Evolutionary conservation across 2,888 invertebrate species (phyloP).

Genomic region (Eupithecia subumbrata): DNA sequence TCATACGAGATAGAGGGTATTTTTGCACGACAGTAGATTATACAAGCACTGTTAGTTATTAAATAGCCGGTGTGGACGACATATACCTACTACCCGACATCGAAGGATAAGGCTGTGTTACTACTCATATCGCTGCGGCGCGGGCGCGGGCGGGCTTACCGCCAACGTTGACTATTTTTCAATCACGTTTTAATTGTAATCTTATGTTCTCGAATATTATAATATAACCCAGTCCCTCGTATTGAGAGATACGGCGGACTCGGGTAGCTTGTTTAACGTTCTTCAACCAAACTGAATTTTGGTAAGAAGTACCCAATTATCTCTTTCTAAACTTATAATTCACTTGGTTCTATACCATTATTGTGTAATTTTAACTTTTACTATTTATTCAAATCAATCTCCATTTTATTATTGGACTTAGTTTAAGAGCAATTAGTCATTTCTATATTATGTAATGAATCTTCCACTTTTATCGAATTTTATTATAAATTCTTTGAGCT

Average conservation of each 20-base stretch:
- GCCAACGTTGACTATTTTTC: constrained; percentile 2
- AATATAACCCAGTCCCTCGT: constrained; percentile 33
- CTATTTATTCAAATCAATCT: constrained; percentile 11
- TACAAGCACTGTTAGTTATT: constrained; percentile 56
- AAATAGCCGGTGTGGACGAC: constrained; percentile 17
- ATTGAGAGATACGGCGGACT: constrained; percentile 36
- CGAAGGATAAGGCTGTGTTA: constrained; percentile 41
- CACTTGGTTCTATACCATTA: constrained; percentile 16
- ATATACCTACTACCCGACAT: constrained; percentile 18
- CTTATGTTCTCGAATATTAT: constrained; percentile 1
- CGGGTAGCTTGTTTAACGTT: constrained; percentile 7
- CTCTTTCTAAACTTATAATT: constrained; percentile 37
- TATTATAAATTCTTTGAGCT: constrained; percentile 52
- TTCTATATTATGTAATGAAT: constrained; percentile 37
- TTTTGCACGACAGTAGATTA: constrained; percentile 76
- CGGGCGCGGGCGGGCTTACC: constrained; percentile 1
- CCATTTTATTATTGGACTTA: constrained; percentile 38
- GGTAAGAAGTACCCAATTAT: background rate
- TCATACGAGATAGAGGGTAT: constrained; percentile 69
- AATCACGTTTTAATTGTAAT: constrained; percentile 2
- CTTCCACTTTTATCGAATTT: constrained; percentile 38
- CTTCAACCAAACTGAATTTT: constrained; percentile 9
- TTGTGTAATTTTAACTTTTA: constrained; percentile 8
- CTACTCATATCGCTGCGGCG: constrained; percentile 33
- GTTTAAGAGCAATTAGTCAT: constrained; percentile 35